A percentile compares a stretch with the other conserved stretches of the same genome.
Conservation (phyloP, 2,113 vertebrate genomes). For the Dendropsophus ebraccatus region DNA sequence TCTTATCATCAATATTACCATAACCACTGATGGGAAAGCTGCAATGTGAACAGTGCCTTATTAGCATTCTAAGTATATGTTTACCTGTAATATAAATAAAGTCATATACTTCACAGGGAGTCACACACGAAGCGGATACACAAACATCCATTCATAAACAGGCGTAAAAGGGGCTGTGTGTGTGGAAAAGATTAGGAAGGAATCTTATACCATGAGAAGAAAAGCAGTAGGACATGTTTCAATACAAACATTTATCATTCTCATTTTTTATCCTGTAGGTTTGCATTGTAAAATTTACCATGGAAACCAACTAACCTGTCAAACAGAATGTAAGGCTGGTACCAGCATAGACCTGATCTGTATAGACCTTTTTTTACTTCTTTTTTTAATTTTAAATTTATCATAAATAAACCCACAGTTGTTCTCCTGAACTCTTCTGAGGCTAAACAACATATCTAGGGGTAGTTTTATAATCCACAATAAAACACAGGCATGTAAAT, state of each 20-base stretch:
- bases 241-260: constrained; percentile 17
- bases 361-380: no score
- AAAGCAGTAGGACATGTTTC: constrained; percentile 7
- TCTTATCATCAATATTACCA: not conserved
- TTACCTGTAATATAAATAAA: not conserved
- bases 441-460: not conserved
- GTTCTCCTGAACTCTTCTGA: not conserved
- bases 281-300: constrained; percentile 36
- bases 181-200: not conserved
- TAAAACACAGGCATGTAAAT: no score
- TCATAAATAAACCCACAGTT: not conserved
- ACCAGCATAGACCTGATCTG: not conserved
- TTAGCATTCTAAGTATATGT: not conserved
- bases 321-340: not conserved
- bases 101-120: not conserved
- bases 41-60: not conserved
- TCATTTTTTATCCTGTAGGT: not conserved
- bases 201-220: not conserved
- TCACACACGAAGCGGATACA: not conserved
- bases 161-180: not conserved
- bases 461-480: no score
- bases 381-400: not conserved
- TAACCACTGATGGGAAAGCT: not conserved
- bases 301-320: constrained; percentile 33
- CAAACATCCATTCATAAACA: not conserved